These are phyloP conservation scores for Sclerodermus sp. DNA, from an alignment of 2,888 invertebrate species.

Conservation along the genomic window DNA sequence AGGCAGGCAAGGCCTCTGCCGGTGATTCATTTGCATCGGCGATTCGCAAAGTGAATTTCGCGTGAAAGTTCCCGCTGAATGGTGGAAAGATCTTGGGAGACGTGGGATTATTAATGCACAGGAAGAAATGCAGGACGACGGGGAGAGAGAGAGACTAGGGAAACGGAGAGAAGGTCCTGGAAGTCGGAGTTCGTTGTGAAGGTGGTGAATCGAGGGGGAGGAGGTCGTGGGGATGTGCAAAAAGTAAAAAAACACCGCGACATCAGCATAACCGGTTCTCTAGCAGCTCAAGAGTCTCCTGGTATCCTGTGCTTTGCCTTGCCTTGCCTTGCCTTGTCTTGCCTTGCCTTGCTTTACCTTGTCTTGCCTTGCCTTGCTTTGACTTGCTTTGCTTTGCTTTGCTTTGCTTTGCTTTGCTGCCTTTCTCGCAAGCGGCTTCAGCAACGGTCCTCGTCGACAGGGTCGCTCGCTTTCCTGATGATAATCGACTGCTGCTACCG, in stretches of 20 bases:
- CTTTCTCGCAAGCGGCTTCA: no score
- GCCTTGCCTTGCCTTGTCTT: background rate
- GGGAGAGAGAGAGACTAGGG: no score
- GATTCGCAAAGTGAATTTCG: no score
- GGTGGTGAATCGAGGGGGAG: background rate
- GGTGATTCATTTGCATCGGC: no score
- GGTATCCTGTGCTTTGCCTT: background rate
- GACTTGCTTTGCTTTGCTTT: slow-evolving; percentile 23
- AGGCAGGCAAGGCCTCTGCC: no score
- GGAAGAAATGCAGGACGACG: no score
- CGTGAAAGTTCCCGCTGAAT: no score
- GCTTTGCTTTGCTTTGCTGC: slow-evolving; percentile 21
- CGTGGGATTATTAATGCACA: no score
- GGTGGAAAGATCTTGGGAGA: no score
- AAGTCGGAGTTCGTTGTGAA: background rate
- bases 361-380: slow-evolving; percentile 17
- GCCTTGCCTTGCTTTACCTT: slow-evolving; percentile 3
- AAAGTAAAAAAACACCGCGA: slow-evolving; percentile 49
- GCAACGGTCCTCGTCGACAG: slow-evolving; percentile 27
- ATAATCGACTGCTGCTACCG: slow-evolving; percentile 24
- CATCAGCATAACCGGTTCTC: slow-evolving; percentile 50
- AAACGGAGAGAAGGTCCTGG: background rate
- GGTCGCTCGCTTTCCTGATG: slow-evolving; percentile 30
- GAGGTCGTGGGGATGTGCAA: slow-evolving; percentile 31
- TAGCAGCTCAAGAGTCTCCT: no score